Conservation (phyloP, 2,888 invertebrate genomes). For the Barypeithes pellucidus region DNA sequence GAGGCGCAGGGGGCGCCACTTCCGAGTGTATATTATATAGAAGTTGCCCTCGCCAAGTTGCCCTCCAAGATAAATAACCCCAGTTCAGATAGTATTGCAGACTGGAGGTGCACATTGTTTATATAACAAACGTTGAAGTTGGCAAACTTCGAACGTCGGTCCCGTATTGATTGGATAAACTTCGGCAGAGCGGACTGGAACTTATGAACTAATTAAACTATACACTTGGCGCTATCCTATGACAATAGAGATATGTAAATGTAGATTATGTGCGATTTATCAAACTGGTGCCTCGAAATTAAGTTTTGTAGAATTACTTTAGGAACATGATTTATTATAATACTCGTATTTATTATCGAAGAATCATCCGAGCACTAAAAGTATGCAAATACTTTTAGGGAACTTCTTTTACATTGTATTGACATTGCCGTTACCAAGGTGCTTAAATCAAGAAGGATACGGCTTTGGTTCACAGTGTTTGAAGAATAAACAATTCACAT, state of each 20-base stretch:
- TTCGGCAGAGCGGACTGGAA: constrained; percentile 62
- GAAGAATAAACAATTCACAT: too few relatives aligned
- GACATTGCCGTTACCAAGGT: too few relatives aligned
- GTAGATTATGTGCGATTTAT: constrained; percentile 59
- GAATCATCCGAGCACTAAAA: neutral
- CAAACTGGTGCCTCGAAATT: constrained; percentile 18
- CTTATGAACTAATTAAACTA: constrained; percentile 72
- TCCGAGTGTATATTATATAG: constrained; percentile 52
- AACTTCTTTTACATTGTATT: too few relatives aligned
- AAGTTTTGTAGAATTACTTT: constrained; percentile 5
- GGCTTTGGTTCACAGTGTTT: too few relatives aligned
- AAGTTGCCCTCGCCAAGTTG: constrained; percentile 53
- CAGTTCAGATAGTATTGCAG: constrained; percentile 65
- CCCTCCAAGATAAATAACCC: constrained; percentile 65
- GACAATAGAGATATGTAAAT: constrained; percentile 71
- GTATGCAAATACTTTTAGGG: too few relatives aligned
- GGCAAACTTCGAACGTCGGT: constrained; percentile 64
- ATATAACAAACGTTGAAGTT: constrained; percentile 70
- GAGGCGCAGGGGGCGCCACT: constrained; percentile 39
- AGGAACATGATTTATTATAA: too few relatives aligned
- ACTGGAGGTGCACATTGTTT: constrained; percentile 68
- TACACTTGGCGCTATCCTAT: constrained; percentile 64
- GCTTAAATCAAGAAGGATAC: too few relatives aligned
- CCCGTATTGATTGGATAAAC: constrained; percentile 69
- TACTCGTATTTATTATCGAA: too few relatives aligned